Conservation (phyloP, 2,113 vertebrate genomes). For the Eolophus roseicapilla region DNA sequence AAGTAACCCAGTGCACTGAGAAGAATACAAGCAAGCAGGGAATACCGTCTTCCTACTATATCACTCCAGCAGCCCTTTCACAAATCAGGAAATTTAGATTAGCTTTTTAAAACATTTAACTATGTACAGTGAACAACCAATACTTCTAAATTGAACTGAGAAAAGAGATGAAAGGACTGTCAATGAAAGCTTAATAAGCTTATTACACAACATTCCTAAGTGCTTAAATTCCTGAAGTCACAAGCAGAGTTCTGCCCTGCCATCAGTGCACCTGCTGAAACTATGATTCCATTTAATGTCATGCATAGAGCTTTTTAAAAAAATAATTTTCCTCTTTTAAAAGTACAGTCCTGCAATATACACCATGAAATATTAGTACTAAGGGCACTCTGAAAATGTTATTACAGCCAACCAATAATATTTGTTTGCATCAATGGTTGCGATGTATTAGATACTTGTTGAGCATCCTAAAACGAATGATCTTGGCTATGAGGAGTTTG, state of each 20-base stretch:
- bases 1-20: slow-evolving; percentile 88
- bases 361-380: not conserved
- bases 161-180: not conserved
- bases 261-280: not conserved
- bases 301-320: not conserved
- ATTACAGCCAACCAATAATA: not conserved
- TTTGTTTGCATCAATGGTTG: not conserved
- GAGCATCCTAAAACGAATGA: not conserved
- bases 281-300: not conserved
- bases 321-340: not conserved
- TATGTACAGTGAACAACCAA: not conserved
- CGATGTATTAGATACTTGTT: not conserved
- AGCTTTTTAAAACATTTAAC: not conserved
- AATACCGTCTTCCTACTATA: slow-evolving; percentile 84
- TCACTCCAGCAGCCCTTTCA: slow-evolving; percentile 96
- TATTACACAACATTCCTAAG: not conserved
- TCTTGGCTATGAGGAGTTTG: not conserved
- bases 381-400: not conserved
- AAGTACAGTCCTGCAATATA: not conserved
- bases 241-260: not conserved
- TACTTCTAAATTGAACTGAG: not conserved
- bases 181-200: not conserved
- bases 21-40: slow-evolving; percentile 87
- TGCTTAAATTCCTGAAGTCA: not conserved
- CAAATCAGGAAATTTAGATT: not conserved